Conservation (phyloP, 2,797 vertebrate genomes). For the Pangasius krempfi region DNA sequence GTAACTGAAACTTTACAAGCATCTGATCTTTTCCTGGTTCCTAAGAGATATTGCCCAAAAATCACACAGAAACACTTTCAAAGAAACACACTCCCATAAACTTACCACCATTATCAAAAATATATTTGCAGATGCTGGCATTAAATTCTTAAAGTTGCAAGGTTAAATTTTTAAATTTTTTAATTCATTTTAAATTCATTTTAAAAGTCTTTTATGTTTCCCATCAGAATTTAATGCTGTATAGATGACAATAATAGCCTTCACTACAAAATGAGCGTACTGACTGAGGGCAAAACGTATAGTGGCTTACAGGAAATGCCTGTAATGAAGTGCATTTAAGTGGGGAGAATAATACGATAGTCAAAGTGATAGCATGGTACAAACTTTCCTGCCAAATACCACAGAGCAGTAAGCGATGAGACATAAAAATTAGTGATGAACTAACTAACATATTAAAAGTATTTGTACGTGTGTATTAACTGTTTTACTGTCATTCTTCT, state of each 20-base stretch:
- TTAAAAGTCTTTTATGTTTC: not conserved
- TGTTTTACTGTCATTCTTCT: not conserved
- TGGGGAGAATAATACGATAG: not conserved
- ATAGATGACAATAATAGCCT: not conserved
- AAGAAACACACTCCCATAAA: not conserved
- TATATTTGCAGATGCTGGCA: not conserved
- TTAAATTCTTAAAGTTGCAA: too few species aligned
- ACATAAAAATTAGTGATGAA: not conserved
- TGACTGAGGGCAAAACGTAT: not conserved
- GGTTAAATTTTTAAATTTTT: too few species aligned
- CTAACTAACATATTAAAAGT: not conserved
- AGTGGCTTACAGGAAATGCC: not conserved
- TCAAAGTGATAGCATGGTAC: not conserved
- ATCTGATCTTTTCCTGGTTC: not conserved
- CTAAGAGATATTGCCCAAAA: not conserved
- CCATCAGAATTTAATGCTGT: not conserved
- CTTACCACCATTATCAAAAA: not conserved
- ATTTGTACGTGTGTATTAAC: not conserved
- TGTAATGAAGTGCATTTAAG: not conserved
- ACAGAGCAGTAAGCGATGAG: not conserved
- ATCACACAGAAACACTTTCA: not conserved
- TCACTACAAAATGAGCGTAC: not conserved
- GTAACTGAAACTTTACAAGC: conserved; percentile 11
- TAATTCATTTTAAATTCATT: not conserved
- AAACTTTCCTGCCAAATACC: not conserved